These are phyloP conservation scores for Lamprologus tigripictilis DNA, from an alignment of 2,113 vertebrate species.

Conservation along the genomic window DNA sequence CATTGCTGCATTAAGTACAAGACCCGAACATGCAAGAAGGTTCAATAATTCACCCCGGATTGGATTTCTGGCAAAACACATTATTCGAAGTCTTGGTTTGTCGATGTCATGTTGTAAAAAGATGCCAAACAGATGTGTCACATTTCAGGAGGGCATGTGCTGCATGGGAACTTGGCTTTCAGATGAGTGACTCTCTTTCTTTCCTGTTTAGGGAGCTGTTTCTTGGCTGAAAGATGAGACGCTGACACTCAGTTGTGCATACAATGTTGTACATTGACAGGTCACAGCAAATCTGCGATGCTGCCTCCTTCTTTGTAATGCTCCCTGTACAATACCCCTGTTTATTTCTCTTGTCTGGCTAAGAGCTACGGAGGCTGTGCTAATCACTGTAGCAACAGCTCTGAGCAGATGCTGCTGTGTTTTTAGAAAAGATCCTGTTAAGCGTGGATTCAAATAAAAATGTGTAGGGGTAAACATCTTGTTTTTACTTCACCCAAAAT, in stretches of 20 bases:
- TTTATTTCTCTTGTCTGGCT: neutral
- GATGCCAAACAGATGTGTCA: neutral
- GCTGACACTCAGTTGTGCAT: neutral
- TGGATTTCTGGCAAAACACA: constrained; percentile 12
- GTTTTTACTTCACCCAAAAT: neutral
- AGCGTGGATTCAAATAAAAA: constrained; percentile 30
- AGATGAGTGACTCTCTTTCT: neutral
- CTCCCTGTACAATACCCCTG: neutral
- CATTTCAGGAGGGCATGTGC: neutral
- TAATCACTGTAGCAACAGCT: constrained; percentile 45
- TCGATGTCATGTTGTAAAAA: constrained; percentile 15
- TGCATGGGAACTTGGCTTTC: neutral
- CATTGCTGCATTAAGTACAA: constrained; percentile 30
- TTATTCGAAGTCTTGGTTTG: neutral
- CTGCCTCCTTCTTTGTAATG: neutral
- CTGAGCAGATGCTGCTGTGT: constrained; percentile 46
- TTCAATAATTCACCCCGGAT: constrained; percentile 35
- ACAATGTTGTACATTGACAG: constrained; percentile 3
- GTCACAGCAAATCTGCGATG: constrained; percentile 14
- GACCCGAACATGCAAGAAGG: neutral
- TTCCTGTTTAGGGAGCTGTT: constrained; percentile 6
- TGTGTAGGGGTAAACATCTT: constrained; percentile 18
- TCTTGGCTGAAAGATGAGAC: constrained; percentile 13
- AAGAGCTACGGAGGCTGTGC: constrained; percentile 23
- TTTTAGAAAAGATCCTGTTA: constrained; percentile 56